Evolutionary conservation across 2,888 invertebrate genomes (phyloP).

Genomic region (Parascotia fuliginaria): DNA sequence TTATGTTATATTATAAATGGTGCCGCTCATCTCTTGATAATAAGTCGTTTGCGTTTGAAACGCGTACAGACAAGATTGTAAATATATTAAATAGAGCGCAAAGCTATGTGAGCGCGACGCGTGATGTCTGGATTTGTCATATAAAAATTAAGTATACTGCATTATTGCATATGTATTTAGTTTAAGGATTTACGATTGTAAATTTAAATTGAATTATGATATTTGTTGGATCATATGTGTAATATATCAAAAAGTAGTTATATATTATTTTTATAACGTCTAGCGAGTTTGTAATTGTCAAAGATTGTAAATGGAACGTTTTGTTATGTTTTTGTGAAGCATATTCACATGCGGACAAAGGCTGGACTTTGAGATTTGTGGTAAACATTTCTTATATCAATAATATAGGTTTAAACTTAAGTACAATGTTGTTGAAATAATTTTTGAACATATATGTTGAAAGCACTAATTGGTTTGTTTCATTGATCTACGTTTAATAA

Average conservation of each 20-base stretch:
- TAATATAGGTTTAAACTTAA: slow-evolving; percentile 76
- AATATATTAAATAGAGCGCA: slow-evolving; percentile 49
- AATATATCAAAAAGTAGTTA: slow-evolving; percentile 75
- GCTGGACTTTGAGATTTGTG: slow-evolving; percentile 40
- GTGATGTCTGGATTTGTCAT: slow-evolving; percentile 46
- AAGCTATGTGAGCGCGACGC: slow-evolving; percentile 21
- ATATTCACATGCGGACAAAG: slow-evolving; percentile 28
- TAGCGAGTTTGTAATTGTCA: slow-evolving; percentile 57
- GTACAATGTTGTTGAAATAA: slow-evolving; percentile 82
- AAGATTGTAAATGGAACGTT: slow-evolving; percentile 59
- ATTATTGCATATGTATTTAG: slow-evolving; percentile 62
- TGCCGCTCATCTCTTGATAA: slow-evolving; percentile 42
- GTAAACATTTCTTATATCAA: slow-evolving; percentile 59
- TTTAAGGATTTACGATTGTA: slow-evolving; percentile 76
- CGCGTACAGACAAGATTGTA: slow-evolving; percentile 54
- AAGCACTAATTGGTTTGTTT: slow-evolving; percentile 76
- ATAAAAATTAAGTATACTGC: slow-evolving; percentile 53
- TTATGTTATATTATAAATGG: slow-evolving; percentile 39
- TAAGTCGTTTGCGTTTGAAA: slow-evolving; percentile 56
- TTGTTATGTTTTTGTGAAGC: slow-evolving; percentile 50
- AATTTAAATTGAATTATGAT: slow-evolving; percentile 79
- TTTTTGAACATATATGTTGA: slow-evolving; percentile 67
- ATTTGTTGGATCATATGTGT: slow-evolving; percentile 79
- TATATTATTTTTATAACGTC: slow-evolving; percentile 76
- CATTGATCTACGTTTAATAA: slow-evolving; percentile 71